These are phyloP conservation scores for Polypterus bichir DNA, from an alignment of 2,113 vertebrate species.

Conservation along the genomic window DNA sequence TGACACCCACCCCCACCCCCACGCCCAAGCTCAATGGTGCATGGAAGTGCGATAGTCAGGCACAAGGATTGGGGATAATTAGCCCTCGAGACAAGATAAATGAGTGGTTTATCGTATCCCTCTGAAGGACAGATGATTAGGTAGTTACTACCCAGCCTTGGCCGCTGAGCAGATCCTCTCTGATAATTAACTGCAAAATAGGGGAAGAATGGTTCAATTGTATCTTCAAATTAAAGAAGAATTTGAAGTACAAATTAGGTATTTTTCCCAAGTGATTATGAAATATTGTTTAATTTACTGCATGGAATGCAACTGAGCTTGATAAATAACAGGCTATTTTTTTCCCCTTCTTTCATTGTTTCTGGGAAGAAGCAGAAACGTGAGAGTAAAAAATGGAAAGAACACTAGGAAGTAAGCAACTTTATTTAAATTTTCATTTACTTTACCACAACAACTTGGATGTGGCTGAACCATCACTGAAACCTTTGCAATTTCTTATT, in stretches of 20 bases:
- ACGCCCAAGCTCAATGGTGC: slow-evolving; percentile 49
- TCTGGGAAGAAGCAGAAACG: no score
- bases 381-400: no score
- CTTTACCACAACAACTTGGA: no score
- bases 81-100: slow-evolving; percentile 93
- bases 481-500: no score
- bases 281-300: slow-evolving; percentile 80
- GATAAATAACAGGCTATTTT: slow-evolving; percentile 72
- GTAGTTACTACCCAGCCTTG: slow-evolving; percentile 65
- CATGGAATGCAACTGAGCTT: slow-evolving; percentile 57
- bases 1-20: slow-evolving; percentile 47
- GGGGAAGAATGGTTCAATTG: slow-evolving; percentile 51
- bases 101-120: slow-evolving; percentile 80
- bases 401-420: no score
- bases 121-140: slow-evolving; percentile 71
- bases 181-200: slow-evolving; percentile 80
- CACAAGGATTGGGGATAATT: slow-evolving; percentile 69
- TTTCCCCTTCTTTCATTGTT: slow-evolving; percentile 60
- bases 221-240: slow-evolving; percentile 59
- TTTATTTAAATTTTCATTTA: no score
- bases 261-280: slow-evolving; percentile 74
- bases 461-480: no score
- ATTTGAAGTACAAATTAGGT: slow-evolving; percentile 74
- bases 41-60: slow-evolving; percentile 76
- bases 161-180: slow-evolving; percentile 79